Conservation (phyloP, 2,113 vertebrate genomes). For the Phyllopteryx taeniolatus region DNA sequence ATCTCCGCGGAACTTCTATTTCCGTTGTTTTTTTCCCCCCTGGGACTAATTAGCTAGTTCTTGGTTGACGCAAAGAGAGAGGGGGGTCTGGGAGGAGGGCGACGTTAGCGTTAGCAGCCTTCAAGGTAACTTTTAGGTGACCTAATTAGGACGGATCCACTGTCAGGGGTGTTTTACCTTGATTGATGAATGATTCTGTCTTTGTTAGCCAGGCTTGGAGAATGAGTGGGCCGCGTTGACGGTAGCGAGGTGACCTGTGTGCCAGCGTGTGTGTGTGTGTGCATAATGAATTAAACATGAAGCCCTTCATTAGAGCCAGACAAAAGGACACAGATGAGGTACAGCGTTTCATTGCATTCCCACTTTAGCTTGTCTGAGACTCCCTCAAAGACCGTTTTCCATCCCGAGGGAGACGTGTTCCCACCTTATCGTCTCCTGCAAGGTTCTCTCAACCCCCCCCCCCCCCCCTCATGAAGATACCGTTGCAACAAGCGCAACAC, state of each 20-base stretch:
- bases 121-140: constrained; percentile 74
- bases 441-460: constrained; percentile 4
- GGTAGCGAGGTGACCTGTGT: constrained; percentile 49
- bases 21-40: constrained; percentile 28
- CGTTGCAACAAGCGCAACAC: constrained; percentile 55
- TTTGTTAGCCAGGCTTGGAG: constrained; percentile 61
- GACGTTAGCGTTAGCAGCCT: constrained; percentile 60
- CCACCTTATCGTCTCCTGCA: constrained; percentile 36
- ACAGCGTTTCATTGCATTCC: constrained; percentile 54
- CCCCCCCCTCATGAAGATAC: constrained; percentile 10
- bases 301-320: constrained; percentile 71
- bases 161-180: constrained; percentile 75
- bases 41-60: constrained; percentile 43
- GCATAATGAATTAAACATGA: constrained; percentile 82
- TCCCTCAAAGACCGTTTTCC: constrained; percentile 58
- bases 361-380: constrained; percentile 59
- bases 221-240: constrained; percentile 44
- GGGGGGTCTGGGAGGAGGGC: constrained; percentile 16
- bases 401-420: constrained; percentile 42
- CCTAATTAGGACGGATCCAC: constrained; percentile 76
- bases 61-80: constrained; percentile 18
- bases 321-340: constrained; percentile 69
- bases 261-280: constrained; percentile 58
- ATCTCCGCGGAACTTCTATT: constrained; percentile 30
- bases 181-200: constrained; percentile 85